These are phyloP conservation scores for Aphidoletes aphidimyza DNA, from an alignment of 2,888 invertebrate genomes.

Conservation along the genomic window DNA sequence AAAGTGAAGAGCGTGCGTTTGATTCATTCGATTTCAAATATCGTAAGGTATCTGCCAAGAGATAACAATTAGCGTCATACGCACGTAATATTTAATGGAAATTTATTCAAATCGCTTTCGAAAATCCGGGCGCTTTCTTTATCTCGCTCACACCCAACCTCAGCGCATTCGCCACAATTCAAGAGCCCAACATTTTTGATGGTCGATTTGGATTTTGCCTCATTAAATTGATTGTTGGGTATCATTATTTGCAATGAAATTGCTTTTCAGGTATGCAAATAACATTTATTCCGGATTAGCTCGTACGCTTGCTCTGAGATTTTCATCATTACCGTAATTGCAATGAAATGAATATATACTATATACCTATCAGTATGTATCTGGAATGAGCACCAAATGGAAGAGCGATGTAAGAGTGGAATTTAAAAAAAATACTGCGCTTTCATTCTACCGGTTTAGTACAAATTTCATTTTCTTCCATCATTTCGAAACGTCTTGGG, in stretches of 20 bases:
- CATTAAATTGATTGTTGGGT: conserved; percentile 41
- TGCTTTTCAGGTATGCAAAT: conserved; percentile 12
- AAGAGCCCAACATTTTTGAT: not conserved
- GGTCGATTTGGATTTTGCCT: conserved; percentile 16
- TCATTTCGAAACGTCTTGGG: conserved; percentile 33
- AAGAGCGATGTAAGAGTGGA: not conserved
- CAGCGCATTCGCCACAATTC: not conserved
- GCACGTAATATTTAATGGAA: conserved; percentile 39
- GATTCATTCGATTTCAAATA: conserved; percentile 24
- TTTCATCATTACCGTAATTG: conserved; percentile 41
- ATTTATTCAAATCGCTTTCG: conserved; percentile 29
- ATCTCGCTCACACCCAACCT: not conserved
- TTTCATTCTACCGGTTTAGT: not conserved
- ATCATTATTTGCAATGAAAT: conserved; percentile 24
- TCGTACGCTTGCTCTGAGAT: not conserved
- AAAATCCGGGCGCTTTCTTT: not conserved
- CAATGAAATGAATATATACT: conserved; percentile 1
- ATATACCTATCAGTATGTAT: too few species aligned
- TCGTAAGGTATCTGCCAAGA: conserved; percentile 17
- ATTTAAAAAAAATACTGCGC: not conserved
- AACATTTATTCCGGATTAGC: conserved; percentile 1
- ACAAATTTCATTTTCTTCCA: conserved; percentile 18
- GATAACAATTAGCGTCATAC: conserved; percentile 48
- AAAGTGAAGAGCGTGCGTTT: conserved; percentile 8
- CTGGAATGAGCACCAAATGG: too few species aligned